Evolutionary conservation across 2,888 invertebrate species (phyloP).

Genomic region (Zaprionus lineosus): DNA sequence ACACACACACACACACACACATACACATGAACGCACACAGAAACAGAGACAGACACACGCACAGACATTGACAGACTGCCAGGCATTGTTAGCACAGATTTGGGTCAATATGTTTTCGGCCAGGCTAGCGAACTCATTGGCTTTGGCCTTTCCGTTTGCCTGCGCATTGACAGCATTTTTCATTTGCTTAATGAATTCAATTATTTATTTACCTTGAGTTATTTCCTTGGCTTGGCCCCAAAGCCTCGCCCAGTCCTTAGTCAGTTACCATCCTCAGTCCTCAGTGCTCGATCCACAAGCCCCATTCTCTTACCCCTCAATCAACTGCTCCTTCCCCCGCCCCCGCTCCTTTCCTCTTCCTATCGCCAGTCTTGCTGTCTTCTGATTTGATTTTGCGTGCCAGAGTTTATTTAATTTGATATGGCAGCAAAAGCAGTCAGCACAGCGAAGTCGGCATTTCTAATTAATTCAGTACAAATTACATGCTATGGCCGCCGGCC

Average conservation of each 20-base stretch:
- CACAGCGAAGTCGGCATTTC: constrained; percentile 61
- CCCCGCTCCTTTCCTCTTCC: neutral
- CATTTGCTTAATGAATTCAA: constrained; percentile 82
- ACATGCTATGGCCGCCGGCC: constrained; percentile 40
- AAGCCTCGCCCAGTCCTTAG: too few species aligned
- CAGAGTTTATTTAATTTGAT: constrained; percentile 51
- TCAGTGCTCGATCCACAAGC: neutral
- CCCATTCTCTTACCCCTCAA: constrained; percentile 4
- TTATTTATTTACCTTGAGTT: constrained; percentile 80
- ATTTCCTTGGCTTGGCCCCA: constrained; percentile 36
- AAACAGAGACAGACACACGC: constrained; percentile 23
- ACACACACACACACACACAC: neutral
- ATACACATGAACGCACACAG: neutral
- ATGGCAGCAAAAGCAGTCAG: constrained; percentile 20
- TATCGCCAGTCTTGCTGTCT: constrained; percentile 23
- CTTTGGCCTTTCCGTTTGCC: constrained; percentile 18
- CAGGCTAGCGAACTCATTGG: constrained; percentile 26
- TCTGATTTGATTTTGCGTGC: constrained; percentile 60
- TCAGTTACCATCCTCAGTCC: too few species aligned
- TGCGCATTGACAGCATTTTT: constrained; percentile 75
- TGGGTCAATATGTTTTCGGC: constrained; percentile 63
- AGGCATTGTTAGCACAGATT: constrained; percentile 64
- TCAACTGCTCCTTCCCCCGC: neutral
- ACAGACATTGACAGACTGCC: constrained; percentile 45
- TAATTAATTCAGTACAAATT: constrained; percentile 76